Evolutionary conservation across 2,888 invertebrate species (phyloP).

Genomic region (Torymus tubicola): DNA sequence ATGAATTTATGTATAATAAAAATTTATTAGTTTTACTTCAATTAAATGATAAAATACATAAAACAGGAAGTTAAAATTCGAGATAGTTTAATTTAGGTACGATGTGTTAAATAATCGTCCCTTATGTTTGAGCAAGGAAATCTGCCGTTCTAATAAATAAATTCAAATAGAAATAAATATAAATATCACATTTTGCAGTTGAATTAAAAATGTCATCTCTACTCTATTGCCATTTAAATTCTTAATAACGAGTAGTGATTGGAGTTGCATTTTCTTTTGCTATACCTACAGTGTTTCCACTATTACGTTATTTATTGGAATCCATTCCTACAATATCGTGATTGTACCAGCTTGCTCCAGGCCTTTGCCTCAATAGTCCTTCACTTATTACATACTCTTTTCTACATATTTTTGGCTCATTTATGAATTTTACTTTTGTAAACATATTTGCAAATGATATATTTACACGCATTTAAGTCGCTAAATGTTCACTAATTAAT

Average conservation of each 20-base stretch:
- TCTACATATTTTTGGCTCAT: constrained; percentile 22
- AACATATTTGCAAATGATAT: constrained; percentile 50
- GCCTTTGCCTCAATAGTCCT: constrained; percentile 66
- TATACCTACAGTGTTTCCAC: constrained; percentile 47
- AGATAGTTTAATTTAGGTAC: too few relatives aligned
- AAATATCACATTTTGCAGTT: constrained; percentile 46
- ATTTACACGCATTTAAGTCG: constrained; percentile 41
- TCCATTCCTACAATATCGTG: constrained; percentile 62
- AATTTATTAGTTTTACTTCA: too few relatives aligned
- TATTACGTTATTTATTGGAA: constrained; percentile 56
- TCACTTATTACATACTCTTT: constrained; percentile 24
- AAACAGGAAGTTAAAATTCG: too few relatives aligned
- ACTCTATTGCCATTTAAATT: constrained; percentile 72
- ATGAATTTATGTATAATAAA: too few relatives aligned
- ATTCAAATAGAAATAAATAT: constrained; percentile 9
- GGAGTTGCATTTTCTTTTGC: constrained; percentile 73
- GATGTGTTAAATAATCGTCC: too few relatives aligned
- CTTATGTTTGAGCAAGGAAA: constrained; percentile 20
- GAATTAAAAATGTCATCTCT: constrained; percentile 57
- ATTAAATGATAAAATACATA: too few relatives aligned
- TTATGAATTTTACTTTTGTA: constrained; percentile 29
- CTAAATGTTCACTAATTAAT: constrained; percentile 36
- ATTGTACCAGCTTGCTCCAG: constrained; percentile 76
- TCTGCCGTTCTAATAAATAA: not conserved
- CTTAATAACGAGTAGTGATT: constrained; percentile 70